A percentile compares a stretch with the other conserved stretches of the same genome.
These are phyloP conservation scores for Pogonus chalceus DNA, from an alignment of 1,140 invertebrate species.

Conservation along the genomic window DNA sequence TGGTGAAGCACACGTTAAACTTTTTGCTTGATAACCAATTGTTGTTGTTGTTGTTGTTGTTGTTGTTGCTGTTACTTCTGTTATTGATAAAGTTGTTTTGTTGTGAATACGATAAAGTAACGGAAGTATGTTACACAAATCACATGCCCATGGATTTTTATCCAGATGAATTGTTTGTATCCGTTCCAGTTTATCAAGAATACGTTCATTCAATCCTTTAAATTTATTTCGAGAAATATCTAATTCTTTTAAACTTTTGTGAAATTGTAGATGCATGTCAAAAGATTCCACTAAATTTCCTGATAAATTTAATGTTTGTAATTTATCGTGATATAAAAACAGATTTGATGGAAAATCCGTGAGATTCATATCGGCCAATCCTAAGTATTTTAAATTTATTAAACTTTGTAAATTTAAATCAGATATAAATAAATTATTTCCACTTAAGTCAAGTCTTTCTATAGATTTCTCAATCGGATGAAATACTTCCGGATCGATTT, in stretches of 20 bases:
- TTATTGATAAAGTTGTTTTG: constrained; percentile 18
- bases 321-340: constrained; percentile 38
- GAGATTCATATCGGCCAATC: constrained; percentile 48
- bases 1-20: constrained; percentile 32
- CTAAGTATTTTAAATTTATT: constrained; percentile 44
- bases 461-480: constrained; percentile 49
- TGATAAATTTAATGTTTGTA: constrained; percentile 46
- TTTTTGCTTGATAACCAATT: constrained; percentile 20
- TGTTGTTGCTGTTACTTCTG: too few relatives aligned
- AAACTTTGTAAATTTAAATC: constrained; percentile 43
- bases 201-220: constrained; percentile 42
- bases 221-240: constrained; percentile 54
- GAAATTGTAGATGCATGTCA: constrained; percentile 32
- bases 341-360: constrained; percentile 42
- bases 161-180: constrained; percentile 43
- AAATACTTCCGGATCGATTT: constrained; percentile 49
- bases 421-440: constrained; percentile 43
- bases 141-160: constrained; percentile 55
- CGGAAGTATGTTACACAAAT: constrained; percentile 46
- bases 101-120: constrained; percentile 38
- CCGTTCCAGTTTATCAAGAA: constrained; percentile 43
- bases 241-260: constrained; percentile 43
- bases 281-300: constrained; percentile 37
- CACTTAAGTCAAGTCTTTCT: constrained; percentile 51
- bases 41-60: too few relatives aligned